These are phyloP conservation scores for Itoplectis maculator DNA, from an alignment of 2,888 invertebrate genomes.

Conservation along the genomic window DNA sequence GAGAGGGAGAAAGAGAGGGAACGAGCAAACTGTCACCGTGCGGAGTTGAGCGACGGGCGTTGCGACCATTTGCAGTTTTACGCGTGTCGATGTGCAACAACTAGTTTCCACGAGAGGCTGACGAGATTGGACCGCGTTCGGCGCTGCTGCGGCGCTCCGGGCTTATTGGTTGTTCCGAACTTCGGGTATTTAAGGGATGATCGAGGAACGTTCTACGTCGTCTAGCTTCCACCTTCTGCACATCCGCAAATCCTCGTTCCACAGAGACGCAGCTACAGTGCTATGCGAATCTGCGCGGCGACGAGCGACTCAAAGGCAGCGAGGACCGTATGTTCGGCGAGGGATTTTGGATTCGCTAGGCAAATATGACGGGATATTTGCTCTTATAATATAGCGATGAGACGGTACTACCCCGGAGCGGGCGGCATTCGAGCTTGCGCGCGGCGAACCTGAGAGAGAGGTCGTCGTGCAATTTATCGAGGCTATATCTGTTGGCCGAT, in stretches of 20 bases:
- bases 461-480: too few species aligned
- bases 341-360: slow-evolving; percentile 42
- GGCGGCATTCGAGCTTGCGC: slow-evolving; percentile 45
- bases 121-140: background rate
- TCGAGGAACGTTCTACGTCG: too few species aligned
- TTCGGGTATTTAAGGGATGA: background rate
- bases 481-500: slow-evolving; percentile 51
- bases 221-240: too few species aligned
- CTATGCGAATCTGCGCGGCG: too few species aligned
- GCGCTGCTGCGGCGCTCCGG: background rate
- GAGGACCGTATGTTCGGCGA: background rate
- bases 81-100: background rate
- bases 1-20: background rate
- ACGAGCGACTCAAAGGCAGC: background rate
- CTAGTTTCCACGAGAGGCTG: background rate
- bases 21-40: slow-evolving; percentile 2
- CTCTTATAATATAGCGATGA: slow-evolving; percentile 61
- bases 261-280: background rate
- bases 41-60: background rate
- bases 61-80: slow-evolving; percentile 1
- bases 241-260: slow-evolving; percentile 21
- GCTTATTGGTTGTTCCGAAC: background rate
- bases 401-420: slow-evolving; percentile 36
- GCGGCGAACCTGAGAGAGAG: too few species aligned
- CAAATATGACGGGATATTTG: slow-evolving; percentile 68